Conservation (phyloP, 1,140 invertebrate species). For the Diachasma alloeum region DNA sequence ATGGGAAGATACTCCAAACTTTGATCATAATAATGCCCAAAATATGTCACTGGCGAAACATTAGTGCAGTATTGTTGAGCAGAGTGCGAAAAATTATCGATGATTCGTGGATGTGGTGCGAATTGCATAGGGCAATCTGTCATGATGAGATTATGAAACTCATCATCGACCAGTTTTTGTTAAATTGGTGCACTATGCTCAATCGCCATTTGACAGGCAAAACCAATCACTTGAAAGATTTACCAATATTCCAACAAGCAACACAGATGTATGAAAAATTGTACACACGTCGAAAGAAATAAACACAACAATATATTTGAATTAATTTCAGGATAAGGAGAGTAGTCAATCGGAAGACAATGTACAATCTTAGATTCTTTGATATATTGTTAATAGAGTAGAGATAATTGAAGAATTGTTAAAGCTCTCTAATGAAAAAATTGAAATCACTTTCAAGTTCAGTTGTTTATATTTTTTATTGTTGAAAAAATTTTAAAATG, state of each 20-base stretch:
- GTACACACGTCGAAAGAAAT: too few relatives aligned
- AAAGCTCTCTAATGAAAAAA: too few relatives aligned
- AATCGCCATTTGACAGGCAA: not conserved
- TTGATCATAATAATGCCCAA: not conserved
- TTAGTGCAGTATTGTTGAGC: not conserved
- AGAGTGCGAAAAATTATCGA: not conserved
- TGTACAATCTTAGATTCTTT: too few relatives aligned
- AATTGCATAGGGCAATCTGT: not conserved
- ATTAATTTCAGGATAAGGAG: too few relatives aligned
- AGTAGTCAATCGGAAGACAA: too few relatives aligned
- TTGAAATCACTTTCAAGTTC: too few relatives aligned
- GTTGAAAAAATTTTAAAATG: too few relatives aligned
- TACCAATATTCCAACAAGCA: not conserved
- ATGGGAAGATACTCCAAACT: not conserved
- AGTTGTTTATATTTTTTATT: too few relatives aligned
- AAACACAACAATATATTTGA: too few relatives aligned
- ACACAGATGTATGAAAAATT: not conserved
- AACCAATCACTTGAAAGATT: not conserved
- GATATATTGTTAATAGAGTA: too few relatives aligned
- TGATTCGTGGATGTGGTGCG: not conserved
- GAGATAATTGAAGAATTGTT: too few relatives aligned
- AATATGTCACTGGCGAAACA: not conserved
- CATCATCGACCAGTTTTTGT: not conserved
- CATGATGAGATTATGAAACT: not conserved
- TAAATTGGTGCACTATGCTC: not conserved